Evolutionary conservation across 1,140 invertebrate species (phyloP).

Genomic region (Drosophila punjabiensis): DNA sequence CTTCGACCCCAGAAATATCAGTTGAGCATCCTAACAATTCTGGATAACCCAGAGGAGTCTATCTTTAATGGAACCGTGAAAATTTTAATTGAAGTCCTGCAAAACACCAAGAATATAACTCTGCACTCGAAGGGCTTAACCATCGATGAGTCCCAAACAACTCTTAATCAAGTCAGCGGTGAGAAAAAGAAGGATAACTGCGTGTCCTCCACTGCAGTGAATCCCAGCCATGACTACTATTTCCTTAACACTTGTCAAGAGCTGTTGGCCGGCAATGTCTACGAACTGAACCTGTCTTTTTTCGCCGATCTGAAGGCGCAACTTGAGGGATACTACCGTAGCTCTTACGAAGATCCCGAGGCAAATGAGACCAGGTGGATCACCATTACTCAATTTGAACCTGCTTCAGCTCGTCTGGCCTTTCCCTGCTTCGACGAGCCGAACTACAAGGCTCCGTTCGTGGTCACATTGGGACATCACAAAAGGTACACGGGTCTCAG

Average conservation of each 20-base stretch:
- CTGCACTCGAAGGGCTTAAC: constrained; percentile 89
- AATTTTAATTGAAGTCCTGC: constrained; percentile 87
- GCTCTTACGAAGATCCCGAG: constrained; percentile 89
- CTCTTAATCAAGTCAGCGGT: constrained; percentile 85
- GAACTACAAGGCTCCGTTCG: constrained; percentile 93
- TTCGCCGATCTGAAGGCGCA: constrained; percentile 87
- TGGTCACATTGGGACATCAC: constrained; percentile 89
- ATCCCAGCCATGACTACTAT: constrained; percentile 89
- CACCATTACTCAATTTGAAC: constrained; percentile 94
- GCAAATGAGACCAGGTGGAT: constrained; percentile 88
- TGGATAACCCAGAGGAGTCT: constrained; percentile 87
- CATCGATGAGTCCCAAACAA: constrained; percentile 86
- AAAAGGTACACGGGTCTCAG: constrained; percentile 89
- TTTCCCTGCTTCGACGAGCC: constrained; percentile 99
- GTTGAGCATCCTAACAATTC: constrained; percentile 87
- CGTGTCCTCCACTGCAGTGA: constrained; percentile 81
- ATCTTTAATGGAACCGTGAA: constrained; percentile 87
- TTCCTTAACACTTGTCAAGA: constrained; percentile 86
- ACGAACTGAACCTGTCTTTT: constrained; percentile 89
- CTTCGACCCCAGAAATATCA: constrained; percentile 90
- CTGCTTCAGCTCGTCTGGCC: constrained; percentile 92
- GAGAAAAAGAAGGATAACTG: constrained; percentile 30
- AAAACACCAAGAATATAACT: constrained; percentile 46
- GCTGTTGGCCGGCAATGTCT: constrained; percentile 86
- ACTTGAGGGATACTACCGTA: constrained; percentile 92